A percentile compares a stretch with the other conserved stretches of the same genome.
These are phyloP conservation scores for Babyrousa celebensis DNA, from an alignment of 2,797 vertebrate species.

Conservation along the genomic window DNA sequence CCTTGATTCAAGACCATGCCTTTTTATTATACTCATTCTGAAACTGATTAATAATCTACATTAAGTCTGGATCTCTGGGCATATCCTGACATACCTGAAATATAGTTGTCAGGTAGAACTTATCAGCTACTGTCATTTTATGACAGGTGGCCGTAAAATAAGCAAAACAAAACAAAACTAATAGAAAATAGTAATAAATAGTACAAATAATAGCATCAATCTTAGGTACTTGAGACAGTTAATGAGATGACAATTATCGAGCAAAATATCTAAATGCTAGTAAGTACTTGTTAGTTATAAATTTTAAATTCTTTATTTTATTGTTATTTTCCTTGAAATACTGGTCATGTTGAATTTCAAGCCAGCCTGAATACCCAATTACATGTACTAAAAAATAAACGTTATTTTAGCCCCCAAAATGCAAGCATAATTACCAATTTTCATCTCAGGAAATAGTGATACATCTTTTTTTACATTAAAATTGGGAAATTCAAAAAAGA, in stretches of 20 bases:
- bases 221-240: neutral
- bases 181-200: neutral
- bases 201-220: neutral
- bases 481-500: neutral
- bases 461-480: neutral
- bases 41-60: neutral
- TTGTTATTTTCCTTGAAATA: constrained; percentile 9
- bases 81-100: neutral
- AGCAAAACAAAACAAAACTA: neutral
- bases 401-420: neutral
- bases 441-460: neutral
- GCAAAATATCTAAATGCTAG: neutral
- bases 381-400: neutral
- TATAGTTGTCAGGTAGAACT: neutral
- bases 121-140: neutral
- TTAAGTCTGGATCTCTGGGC: neutral
- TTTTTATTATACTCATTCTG: neutral
- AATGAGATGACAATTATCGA: neutral
- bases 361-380: neutral
- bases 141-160: neutral
- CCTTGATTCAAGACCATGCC: neutral
- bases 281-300: neutral
- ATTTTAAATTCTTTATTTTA: neutral
- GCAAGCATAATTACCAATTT: neutral
- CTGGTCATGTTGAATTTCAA: neutral